Percentiles rank a stretch among this genome's conserved stretches.
phyloP scores from a whole-genome alignment of 2,888 invertebrate genomes.

The Taenaris catops region DNA sequence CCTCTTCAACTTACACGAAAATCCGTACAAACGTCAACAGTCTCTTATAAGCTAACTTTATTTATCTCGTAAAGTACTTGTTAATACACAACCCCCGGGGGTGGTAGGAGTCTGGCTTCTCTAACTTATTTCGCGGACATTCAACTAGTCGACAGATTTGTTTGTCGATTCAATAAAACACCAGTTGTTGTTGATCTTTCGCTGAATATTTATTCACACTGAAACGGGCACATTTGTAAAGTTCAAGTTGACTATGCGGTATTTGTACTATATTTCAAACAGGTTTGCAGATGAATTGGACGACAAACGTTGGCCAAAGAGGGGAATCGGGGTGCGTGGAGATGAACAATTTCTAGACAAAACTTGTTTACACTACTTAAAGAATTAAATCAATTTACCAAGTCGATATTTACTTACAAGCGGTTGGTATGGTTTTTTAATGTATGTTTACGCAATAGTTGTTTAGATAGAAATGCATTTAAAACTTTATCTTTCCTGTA shows the following conservation, averaged over 20 bases:
- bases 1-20: constrained; percentile 28
- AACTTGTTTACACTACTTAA: constrained; percentile 74
- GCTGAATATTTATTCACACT: constrained; percentile 34
- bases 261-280: constrained; percentile 34
- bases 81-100: constrained; percentile 63
- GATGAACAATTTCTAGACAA: constrained; percentile 45
- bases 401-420: too few relatives aligned
- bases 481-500: too few relatives aligned
- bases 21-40: constrained; percentile 50
- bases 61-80: constrained; percentile 75
- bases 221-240: constrained; percentile 27
- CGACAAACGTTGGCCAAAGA: constrained; percentile 35
- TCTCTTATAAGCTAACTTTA: constrained; percentile 64
- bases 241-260: constrained; percentile 30
- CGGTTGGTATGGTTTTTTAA: too few relatives aligned
- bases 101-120: constrained; percentile 49
- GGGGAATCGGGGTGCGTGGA: constrained; percentile 37
- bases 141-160: constrained; percentile 36
- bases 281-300: constrained; percentile 43
- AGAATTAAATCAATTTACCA: constrained; percentile 67
- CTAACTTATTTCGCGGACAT: constrained; percentile 31
- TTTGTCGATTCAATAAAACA: constrained; percentile 29
- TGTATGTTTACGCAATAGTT: neutral
- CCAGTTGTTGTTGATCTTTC: constrained; percentile 47
- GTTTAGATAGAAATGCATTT: too few relatives aligned